Evolutionary conservation across 2,797 vertebrate genomes (phyloP).

Genomic region (Pempheris klunzingeri): DNA sequence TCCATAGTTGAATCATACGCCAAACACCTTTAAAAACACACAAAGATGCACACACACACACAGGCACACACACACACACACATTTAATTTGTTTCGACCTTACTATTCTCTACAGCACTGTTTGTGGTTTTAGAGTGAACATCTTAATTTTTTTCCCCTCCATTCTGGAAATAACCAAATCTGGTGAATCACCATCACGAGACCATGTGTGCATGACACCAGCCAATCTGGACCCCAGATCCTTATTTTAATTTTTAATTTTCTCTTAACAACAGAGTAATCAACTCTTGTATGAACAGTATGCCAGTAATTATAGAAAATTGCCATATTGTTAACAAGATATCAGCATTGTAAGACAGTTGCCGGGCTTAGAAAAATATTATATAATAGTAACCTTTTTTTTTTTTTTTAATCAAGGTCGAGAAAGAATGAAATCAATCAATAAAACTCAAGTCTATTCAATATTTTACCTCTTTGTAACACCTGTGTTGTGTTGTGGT

Average conservation of each 20-base stretch:
- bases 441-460: too few species aligned
- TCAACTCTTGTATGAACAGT: neutral
- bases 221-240: constrained; percentile 32
- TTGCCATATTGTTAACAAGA: neutral
- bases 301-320: neutral
- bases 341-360: neutral
- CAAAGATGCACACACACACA: constrained; percentile 7
- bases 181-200: constrained; percentile 43
- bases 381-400: neutral
- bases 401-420: constrained; percentile 7
- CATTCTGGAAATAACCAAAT: constrained; percentile 36
- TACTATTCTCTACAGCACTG: constrained; percentile 6
- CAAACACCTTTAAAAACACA: constrained; percentile 14
- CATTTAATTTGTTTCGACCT: constrained; percentile 6
- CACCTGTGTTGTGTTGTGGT: constrained; percentile 16
- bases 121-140: constrained; percentile 26
- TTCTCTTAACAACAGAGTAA: constrained; percentile 6
- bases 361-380: neutral
- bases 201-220: constrained; percentile 31
- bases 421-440: neutral
- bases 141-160: neutral
- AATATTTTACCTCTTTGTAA: constrained; percentile 15
- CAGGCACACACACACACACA: constrained; percentile 4
- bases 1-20: constrained; percentile 47
- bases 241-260: constrained; percentile 1